These are phyloP conservation scores for Apodemia mormo DNA, from an alignment of 2,888 invertebrate genomes.

Conservation along the genomic window DNA sequence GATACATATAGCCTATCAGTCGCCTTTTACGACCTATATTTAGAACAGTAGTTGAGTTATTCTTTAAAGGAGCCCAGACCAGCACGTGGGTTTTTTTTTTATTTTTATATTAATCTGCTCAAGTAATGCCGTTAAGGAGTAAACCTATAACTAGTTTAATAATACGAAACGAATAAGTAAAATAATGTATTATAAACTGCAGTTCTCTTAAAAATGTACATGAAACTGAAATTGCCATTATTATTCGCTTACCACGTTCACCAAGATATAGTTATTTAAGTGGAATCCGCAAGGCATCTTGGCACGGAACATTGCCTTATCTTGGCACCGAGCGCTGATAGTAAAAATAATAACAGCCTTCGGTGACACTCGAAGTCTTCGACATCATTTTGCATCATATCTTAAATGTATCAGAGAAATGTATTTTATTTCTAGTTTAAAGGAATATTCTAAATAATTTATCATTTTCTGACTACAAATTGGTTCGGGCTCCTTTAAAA, in stretches of 20 bases:
- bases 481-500: too few species aligned
- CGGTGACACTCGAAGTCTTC: slow-evolving; percentile 13
- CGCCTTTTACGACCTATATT: too few species aligned
- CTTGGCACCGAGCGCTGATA: slow-evolving; percentile 29
- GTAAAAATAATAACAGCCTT: slow-evolving; percentile 28
- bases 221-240: slow-evolving; percentile 1
- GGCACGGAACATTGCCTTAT: slow-evolving; percentile 30
- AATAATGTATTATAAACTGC: background rate
- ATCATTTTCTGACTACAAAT: background rate
- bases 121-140: background rate
- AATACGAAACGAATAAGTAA: too few species aligned
- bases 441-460: background rate
- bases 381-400: slow-evolving; percentile 1
- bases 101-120: too few species aligned
- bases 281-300: slow-evolving; percentile 29
- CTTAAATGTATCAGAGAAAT: slow-evolving; percentile 3
- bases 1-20: too few species aligned
- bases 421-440: background rate
- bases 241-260: slow-evolving; percentile 15
- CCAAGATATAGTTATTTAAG: slow-evolving; percentile 12
- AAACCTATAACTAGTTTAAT: too few species aligned
- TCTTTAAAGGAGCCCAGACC: too few species aligned
- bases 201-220: background rate
- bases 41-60: too few species aligned
- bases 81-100: too few species aligned